Evolutionary conservation across 2,797 vertebrate genomes (phyloP).

Genomic region (Dendrocincla tyrannina): DNA sequence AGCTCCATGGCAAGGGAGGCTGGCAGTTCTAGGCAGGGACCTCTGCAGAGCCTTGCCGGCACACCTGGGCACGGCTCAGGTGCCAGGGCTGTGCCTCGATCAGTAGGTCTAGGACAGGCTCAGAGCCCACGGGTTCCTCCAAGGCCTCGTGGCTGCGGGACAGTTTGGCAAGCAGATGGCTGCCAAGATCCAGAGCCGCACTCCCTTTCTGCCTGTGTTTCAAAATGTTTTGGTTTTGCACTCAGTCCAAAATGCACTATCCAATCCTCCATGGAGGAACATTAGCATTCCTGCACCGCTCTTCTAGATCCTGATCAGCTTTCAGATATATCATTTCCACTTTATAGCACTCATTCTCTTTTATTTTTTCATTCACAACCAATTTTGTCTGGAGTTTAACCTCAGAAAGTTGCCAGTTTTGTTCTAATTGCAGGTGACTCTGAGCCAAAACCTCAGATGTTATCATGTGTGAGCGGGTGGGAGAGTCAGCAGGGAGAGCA

Average conservation of each 20-base stretch:
- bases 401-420: constrained; percentile 33
- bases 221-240: constrained; percentile 18
- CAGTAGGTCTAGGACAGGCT: neutral
- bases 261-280: neutral
- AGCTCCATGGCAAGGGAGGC: neutral
- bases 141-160: neutral
- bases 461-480: neutral
- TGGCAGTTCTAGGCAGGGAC: neutral
- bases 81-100: neutral
- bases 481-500: neutral
- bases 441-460: constrained; percentile 56
- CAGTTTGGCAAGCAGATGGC: neutral
- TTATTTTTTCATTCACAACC: constrained; percentile 50
- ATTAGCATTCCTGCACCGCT: neutral
- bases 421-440: constrained; percentile 40
- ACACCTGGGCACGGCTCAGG: neutral
- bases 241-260: neutral
- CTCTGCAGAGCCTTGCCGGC: neutral
- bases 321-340: neutral
- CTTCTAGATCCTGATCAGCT: constrained; percentile 14
- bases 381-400: constrained; percentile 43
- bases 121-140: neutral
- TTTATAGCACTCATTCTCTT: neutral
- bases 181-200: neutral
- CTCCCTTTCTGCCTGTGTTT: neutral